phyloP scores from a whole-genome alignment of 2,797 vertebrate genomes.

The Urophycis tenuis region DNA sequence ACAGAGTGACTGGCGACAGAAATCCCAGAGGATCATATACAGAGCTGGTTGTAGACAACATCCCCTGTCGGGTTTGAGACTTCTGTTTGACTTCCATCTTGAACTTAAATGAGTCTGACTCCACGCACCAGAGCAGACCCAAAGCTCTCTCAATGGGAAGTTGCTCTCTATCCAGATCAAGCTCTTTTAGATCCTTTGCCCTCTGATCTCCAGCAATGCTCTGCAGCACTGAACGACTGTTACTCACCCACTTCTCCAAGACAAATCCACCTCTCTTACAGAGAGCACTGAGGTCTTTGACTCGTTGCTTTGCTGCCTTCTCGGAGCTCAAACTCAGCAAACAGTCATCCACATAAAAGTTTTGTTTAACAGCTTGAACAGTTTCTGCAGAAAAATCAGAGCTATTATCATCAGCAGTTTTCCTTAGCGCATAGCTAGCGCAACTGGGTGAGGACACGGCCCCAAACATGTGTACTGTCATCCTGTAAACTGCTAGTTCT shows the following conservation, averaged over 20 bases:
- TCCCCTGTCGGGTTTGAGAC: conserved; percentile 9
- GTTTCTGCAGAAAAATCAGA: not conserved
- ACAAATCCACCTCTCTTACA: conserved; percentile 21
- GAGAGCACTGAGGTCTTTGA: conserved; percentile 4
- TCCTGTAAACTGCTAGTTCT: not conserved
- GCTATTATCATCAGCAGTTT: not conserved
- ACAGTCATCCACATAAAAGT: conserved; percentile 24
- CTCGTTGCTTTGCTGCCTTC: not conserved
- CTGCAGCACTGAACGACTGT: conserved; percentile 7
- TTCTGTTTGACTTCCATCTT: conserved; percentile 1
- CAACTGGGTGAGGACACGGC: too few species aligned
- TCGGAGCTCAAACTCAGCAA: conserved; percentile 1
- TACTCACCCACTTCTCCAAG: conserved; percentile 10
- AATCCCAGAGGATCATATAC: not conserved
- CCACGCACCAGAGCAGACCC: conserved; percentile 16
- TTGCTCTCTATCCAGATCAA: conserved; percentile 9
- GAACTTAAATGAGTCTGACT: conserved; percentile 23
- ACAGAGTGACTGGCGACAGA: not conserved
- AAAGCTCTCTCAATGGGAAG: conserved; percentile 19
- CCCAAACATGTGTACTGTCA: too few species aligned
- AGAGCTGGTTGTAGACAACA: conserved; percentile 11
- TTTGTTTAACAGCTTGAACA: conserved; percentile 5
- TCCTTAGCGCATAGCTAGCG: conserved; percentile 1
- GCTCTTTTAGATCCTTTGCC: conserved; percentile 12
- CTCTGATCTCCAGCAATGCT: conserved; percentile 9